Percentiles rank a stretch among this genome's conserved stretches.
phyloP scores from a whole-genome alignment of 35 echinoderm and acorn worm species.

The Apostichopus parvimensis region DNA sequence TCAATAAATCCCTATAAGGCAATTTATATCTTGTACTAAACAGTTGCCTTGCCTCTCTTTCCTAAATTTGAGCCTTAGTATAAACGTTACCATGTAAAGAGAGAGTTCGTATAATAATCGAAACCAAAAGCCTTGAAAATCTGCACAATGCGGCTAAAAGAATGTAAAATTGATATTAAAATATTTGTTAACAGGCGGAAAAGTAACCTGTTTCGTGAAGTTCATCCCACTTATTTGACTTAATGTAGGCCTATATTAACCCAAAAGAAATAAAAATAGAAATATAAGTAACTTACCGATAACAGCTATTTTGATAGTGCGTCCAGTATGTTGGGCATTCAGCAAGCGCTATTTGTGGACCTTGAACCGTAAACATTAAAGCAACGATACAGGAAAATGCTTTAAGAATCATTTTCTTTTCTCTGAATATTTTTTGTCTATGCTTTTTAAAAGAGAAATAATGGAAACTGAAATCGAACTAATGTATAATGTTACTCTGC shows the following conservation, averaged over 20 bases:
- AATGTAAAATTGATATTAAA: no score
- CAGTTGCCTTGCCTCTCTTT: no score
- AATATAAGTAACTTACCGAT: not conserved
- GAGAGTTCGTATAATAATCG: no score
- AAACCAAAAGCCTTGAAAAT: no score
- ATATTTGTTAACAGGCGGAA: no score
- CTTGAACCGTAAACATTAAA: not conserved
- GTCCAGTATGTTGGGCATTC: constrained; percentile 26
- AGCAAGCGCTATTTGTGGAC: not conserved
- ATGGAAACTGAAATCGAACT: not conserved
- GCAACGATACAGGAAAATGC: not conserved
- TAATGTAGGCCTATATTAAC: not conserved
- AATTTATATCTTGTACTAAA: no score
- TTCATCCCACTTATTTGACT: no score
- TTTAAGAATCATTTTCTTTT: constrained; percentile 14
- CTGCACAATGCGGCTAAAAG: no score
- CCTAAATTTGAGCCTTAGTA: no score
- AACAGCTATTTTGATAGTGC: not conserved
- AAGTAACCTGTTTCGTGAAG: no score
- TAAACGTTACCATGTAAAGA: no score
- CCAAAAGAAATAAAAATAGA: not conserved
- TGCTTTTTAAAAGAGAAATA: not conserved
- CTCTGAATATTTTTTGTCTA: not conserved
- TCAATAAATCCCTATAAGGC: no score
- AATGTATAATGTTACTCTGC: not conserved